A percentile compares a stretch with the other conserved stretches of the same genome.
phyloP scores from a whole-genome alignment of 2,113 vertebrate genomes.

The Myodes glareolus region DNA sequence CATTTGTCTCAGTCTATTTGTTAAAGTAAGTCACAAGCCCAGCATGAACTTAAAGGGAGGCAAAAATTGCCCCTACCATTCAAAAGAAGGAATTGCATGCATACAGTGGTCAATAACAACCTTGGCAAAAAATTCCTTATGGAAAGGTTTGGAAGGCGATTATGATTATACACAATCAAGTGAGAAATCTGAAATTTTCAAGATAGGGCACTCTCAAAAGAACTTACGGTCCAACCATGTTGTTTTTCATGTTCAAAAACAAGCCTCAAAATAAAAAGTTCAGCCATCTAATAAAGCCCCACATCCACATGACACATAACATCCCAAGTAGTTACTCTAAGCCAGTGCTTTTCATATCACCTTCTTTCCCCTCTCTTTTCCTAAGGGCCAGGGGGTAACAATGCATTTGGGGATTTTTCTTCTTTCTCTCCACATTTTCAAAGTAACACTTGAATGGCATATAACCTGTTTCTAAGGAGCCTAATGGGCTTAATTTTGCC shows the following conservation, averaged over 20 bases:
- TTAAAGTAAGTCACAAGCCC: not conserved
- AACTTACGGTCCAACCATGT: not conserved
- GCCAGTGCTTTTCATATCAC: not conserved
- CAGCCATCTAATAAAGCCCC: not conserved
- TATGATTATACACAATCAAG: not conserved
- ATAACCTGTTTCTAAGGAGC: not conserved
- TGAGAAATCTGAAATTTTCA: not conserved
- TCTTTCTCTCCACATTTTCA: constrained; percentile 14
- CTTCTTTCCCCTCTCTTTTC: not conserved
- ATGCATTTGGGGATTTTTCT: not conserved
- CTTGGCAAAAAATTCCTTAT: constrained; percentile 8
- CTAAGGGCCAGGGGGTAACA: not conserved
- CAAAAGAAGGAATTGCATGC: not conserved
- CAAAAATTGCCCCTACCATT: not conserved
- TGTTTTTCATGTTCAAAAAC: constrained; percentile 32
- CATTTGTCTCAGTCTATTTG: not conserved
- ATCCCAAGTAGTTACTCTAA: not conserved
- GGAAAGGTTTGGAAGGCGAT: not conserved
- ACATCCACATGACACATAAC: not conserved
- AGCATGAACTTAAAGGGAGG: constrained; percentile 13
- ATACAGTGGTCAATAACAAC: not conserved
- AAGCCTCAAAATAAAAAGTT: not conserved
- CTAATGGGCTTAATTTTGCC: not conserved
- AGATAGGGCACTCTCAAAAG: not conserved
- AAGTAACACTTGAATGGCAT: constrained; percentile 28